Percentiles rank a stretch among this genome's conserved stretches.
Conservation (phyloP, 2,113 vertebrate genomes). For the Xyliphius kryptos region DNA sequence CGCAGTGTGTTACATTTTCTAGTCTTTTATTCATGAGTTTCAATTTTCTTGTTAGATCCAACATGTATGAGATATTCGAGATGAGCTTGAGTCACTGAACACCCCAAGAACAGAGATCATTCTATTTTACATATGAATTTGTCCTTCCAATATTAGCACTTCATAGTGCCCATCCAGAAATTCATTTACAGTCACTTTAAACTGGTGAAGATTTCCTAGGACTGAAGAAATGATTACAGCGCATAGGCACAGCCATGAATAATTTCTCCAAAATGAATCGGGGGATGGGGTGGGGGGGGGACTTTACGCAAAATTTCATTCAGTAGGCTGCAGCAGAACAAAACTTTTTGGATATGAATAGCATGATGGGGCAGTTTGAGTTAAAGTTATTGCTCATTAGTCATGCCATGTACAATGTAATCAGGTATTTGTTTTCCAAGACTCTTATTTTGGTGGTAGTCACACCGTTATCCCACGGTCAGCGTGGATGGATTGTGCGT, state of each 20-base stretch:
- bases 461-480: no score
- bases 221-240: slow-evolving; percentile 43
- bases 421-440: no score
- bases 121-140: slow-evolving; percentile 38
- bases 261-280: slow-evolving; percentile 44
- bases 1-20: background rate
- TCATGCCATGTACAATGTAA: background rate
- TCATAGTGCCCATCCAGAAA: slow-evolving; percentile 36
- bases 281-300: slow-evolving; percentile 6
- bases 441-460: no score
- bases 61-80: slow-evolving; percentile 20
- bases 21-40: background rate
- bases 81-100: background rate
- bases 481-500: no score
- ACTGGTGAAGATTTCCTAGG: slow-evolving; percentile 40
- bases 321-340: slow-evolving; percentile 24
- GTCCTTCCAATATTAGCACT: slow-evolving; percentile 36
- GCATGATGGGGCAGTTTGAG: slow-evolving; percentile 31
- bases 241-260: slow-evolving; percentile 44
- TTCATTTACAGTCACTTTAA: slow-evolving; percentile 36
- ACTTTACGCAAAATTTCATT: slow-evolving; percentile 9
- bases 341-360: slow-evolving; percentile 9
- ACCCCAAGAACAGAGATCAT: slow-evolving; percentile 18
- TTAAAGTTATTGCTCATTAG: slow-evolving; percentile 36
- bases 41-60: slow-evolving; percentile 4